Evolutionary conservation across 2,113 vertebrate species (phyloP), one percentile per base, ranked within the genome.

Genomic region (Eulemur macaco): DNA sequence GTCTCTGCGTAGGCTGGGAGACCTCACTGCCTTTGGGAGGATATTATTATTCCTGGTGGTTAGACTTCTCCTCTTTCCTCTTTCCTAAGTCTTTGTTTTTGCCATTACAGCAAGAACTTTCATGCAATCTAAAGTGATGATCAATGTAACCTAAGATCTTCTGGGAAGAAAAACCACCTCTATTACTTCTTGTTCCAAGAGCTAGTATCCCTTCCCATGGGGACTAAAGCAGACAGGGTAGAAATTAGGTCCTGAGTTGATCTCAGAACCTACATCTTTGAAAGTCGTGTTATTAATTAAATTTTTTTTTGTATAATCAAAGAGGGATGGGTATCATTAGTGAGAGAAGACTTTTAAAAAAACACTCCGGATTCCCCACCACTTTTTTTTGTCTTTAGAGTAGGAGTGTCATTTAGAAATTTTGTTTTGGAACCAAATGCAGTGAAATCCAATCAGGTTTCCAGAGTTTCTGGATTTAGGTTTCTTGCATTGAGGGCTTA

Each of bases 11-110:
- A 86, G 96, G 95, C 93, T 66, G 58, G 69, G 96, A 97, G 97
- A 86, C 96, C 91, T 96, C 95, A 95, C 96, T 97, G 97, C 97
- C 97, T 96, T 56, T 37, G 86, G 90, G 92, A n/a, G 82, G 76
- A 74, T 63, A 27, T 64, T 73, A 12, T 21, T 54, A 47, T 88
- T 84, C 69, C 39, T 23, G 9, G 10, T 45, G 86, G 31, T 83
- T 88, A 76, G 45, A 64, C 31, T 17, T 25, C 68, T n/a, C 54
- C 58, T 90, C 69, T 47, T 50, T 58, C 54, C 89, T 94, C 73
- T 86, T 54, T n/a, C 83, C 77, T 68, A 50, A 47, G n/a, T 80
- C 93, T 90, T 37, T 95, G 76, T 92, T 82, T 76, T 80, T 96
- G 92, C 86, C 54, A 52, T 84, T 42, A 60, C 39, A 77, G 89